A percentile compares a stretch with the other conserved stretches of the same genome.
phyloP scores from a whole-genome alignment of 2,888 invertebrate genomes.

The Alsophila aescularia region DNA sequence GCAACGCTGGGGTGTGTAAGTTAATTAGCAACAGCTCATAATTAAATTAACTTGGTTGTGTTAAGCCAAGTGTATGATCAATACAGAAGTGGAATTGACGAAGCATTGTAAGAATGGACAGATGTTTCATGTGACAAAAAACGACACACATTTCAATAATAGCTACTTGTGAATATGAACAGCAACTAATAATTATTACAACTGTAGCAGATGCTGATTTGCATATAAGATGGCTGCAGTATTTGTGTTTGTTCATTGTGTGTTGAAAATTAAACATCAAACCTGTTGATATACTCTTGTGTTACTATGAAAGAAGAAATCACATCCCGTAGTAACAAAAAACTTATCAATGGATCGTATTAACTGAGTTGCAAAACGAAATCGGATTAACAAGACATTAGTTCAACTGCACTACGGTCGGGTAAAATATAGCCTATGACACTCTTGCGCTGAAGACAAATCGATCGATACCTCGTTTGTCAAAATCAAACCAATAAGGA shows the following conservation, averaged over 20 bases:
- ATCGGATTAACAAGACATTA: too few relatives aligned
- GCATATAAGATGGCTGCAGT: neutral
- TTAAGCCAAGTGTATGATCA: slow-evolving; percentile 26
- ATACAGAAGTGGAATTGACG: neutral
- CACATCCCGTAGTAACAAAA: too few relatives aligned
- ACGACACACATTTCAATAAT: neutral
- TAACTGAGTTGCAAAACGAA: too few relatives aligned
- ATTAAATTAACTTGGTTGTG: slow-evolving; percentile 26
- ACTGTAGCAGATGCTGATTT: neutral
- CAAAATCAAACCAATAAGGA: too few relatives aligned
- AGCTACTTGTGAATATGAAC: neutral
- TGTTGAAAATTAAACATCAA: too few relatives aligned
- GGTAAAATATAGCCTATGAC: too few relatives aligned
- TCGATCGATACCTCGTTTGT: too few relatives aligned
- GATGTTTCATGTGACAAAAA: neutral
- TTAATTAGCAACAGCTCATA: slow-evolving; percentile 27
- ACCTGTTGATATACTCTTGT: too few relatives aligned
- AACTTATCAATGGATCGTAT: too few relatives aligned
- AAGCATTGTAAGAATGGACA: slow-evolving; percentile 1
- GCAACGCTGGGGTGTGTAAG: slow-evolving; percentile 26
- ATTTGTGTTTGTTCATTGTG: neutral
- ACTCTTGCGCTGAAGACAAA: too few relatives aligned
- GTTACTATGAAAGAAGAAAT: too few relatives aligned
- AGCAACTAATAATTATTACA: neutral
- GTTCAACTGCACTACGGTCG: too few relatives aligned